Evolutionary conservation across 2,113 vertebrate genomes (phyloP).

Genomic region (Peromyscus polionotus): DNA sequence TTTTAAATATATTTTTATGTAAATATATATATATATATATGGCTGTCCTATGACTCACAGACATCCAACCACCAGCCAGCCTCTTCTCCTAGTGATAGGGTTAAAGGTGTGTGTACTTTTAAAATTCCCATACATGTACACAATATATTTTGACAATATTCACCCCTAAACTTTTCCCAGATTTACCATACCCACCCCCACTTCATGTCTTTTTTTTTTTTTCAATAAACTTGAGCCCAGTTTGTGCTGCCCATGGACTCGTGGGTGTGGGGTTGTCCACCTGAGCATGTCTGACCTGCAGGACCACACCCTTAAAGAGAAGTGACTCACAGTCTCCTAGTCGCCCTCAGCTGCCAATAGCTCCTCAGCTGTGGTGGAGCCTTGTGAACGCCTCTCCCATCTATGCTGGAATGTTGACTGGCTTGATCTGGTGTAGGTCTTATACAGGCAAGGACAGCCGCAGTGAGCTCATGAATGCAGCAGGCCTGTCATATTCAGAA

Average conservation of each 20-base stretch:
- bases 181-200: background rate
- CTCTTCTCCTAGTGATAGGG: background rate
- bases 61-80: background rate
- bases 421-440: background rate
- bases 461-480: background rate
- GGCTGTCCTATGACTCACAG: background rate
- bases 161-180: background rate
- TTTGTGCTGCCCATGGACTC: background rate
- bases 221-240: background rate
- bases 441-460: background rate
- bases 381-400: background rate
- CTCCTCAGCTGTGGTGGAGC: background rate
- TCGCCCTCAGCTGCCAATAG: background rate
- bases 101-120: background rate
- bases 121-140: background rate
- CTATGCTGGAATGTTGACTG: background rate
- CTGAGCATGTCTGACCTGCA: background rate
- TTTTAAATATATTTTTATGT: background rate
- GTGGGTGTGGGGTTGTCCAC: background rate
- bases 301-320: background rate
- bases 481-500: background rate
- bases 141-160: background rate
- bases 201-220: background rate
- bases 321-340: background rate
- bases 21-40: background rate